Percentiles rank a stretch among this genome's conserved stretches.
These are phyloP conservation scores for Rhamnusium bicolor DNA, from an alignment of 2,888 invertebrate species.

Conservation along the genomic window DNA sequence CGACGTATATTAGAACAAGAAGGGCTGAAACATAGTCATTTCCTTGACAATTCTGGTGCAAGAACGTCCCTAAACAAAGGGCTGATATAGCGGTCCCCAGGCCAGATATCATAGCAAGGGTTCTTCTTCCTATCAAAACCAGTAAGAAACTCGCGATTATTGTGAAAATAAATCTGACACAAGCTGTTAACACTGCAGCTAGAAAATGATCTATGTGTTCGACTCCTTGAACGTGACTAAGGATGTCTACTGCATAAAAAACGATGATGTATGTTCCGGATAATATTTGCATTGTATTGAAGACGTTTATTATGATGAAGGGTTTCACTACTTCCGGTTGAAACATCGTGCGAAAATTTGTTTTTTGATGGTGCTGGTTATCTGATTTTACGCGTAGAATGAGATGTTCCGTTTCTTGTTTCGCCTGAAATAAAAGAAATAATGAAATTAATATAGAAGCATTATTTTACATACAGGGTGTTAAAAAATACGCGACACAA, in stretches of 20 bases:
- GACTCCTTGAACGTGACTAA: constrained; percentile 74
- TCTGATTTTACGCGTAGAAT: constrained; percentile 77
- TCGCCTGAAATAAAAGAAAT: constrained; percentile 70
- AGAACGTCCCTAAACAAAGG: constrained; percentile 74
- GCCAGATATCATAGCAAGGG: constrained; percentile 79
- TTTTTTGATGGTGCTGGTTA: constrained; percentile 67
- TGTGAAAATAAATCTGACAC: constrained; percentile 78
- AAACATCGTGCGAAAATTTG: constrained; percentile 65
- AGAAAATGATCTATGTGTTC: constrained; percentile 70
- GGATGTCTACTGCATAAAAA: constrained; percentile 85
- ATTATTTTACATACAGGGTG: no score
- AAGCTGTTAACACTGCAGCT: constrained; percentile 81
- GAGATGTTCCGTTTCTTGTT: constrained; percentile 77
- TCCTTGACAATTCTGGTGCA: constrained; percentile 68
- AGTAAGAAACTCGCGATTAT: constrained; percentile 79
- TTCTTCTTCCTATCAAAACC: constrained; percentile 77
- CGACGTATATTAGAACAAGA: constrained; percentile 80
- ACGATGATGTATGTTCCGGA: constrained; percentile 86
- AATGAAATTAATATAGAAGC: not conserved
- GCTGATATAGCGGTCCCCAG: constrained; percentile 79
- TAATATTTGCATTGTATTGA: constrained; percentile 81
- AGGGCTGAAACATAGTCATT: constrained; percentile 68
- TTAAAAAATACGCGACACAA: no score
- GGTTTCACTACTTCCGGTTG: constrained; percentile 81
- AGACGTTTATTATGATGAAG: constrained; percentile 80